These are phyloP conservation scores for Phyllotreta cruciferae DNA, from an alignment of 2,888 invertebrate species.

Conservation along the genomic window DNA sequence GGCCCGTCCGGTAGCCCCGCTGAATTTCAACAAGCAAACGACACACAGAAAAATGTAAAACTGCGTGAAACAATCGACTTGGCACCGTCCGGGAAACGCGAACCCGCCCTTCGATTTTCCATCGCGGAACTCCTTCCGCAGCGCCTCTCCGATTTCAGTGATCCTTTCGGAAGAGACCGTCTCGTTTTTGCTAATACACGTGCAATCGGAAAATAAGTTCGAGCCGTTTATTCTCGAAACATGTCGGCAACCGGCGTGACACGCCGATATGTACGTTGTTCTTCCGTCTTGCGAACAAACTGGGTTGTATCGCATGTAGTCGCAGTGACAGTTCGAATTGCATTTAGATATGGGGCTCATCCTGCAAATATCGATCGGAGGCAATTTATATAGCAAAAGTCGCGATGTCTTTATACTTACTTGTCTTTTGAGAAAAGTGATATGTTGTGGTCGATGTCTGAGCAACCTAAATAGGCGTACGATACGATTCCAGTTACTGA, in stretches of 20 bases:
- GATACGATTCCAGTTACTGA: slow-evolving; percentile 70
- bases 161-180: slow-evolving; percentile 31
- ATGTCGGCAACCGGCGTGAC: slow-evolving; percentile 77
- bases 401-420: slow-evolving; percentile 47
- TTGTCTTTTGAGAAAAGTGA: slow-evolving; percentile 58
- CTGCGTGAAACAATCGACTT: slow-evolving; percentile 65
- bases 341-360: slow-evolving; percentile 63
- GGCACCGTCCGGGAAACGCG: slow-evolving; percentile 64
- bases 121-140: slow-evolving; percentile 41
- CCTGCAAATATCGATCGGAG: slow-evolving; percentile 46
- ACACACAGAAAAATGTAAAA: slow-evolving; percentile 65
- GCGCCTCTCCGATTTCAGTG: slow-evolving; percentile 31
- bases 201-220: slow-evolving; percentile 63
- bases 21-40: slow-evolving; percentile 66
- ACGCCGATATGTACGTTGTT: slow-evolving; percentile 70
- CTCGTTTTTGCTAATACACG: slow-evolving; percentile 56
- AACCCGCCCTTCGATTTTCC: slow-evolving; percentile 51
- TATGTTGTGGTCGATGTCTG: slow-evolving; percentile 65
- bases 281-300: slow-evolving; percentile 68
- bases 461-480: slow-evolving; percentile 73
- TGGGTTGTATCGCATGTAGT: slow-evolving; percentile 75
- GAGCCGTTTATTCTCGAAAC: slow-evolving; percentile 58
- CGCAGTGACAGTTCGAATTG: slow-evolving; percentile 72
- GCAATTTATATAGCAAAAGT: background rate
- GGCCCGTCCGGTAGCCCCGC: slow-evolving; percentile 68